Evolutionary conservation across 1,140 invertebrate genomes (phyloP).

Genomic region (Temnothorax longispinosus): DNA sequence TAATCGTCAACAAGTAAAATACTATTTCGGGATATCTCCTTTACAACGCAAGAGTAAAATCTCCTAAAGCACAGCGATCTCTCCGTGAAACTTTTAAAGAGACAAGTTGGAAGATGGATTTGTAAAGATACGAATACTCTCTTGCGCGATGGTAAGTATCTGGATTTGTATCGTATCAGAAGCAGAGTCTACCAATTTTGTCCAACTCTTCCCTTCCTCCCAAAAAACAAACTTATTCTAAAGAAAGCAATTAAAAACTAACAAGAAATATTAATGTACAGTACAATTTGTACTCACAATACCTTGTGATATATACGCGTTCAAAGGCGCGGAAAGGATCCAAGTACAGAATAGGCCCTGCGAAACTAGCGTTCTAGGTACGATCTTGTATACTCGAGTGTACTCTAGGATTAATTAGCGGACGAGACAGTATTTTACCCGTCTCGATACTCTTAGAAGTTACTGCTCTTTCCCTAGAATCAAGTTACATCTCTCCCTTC

Average conservation of each 20-base stretch:
- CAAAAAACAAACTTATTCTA: background rate
- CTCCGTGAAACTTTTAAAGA: slow-evolving; percentile 18
- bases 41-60: slow-evolving; percentile 21
- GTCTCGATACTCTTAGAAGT: slow-evolving; percentile 24
- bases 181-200: background rate
- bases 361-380: background rate
- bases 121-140: slow-evolving; percentile 25
- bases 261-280: background rate
- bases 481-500: slow-evolving; percentile 20
- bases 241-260: background rate
- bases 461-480: background rate
- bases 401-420: background rate
- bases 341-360: background rate
- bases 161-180: background rate
- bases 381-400: background rate
- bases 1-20: slow-evolving; percentile 65
- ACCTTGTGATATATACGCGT: background rate
- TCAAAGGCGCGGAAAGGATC: background rate
- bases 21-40: slow-evolving; percentile 59
- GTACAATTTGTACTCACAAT: slow-evolving; percentile 23
- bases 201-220: background rate
- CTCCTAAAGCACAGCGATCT: background rate
- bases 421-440: slow-evolving; percentile 70
- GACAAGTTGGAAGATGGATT: slow-evolving; percentile 13
- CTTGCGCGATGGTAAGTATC: background rate